Base-by-base conservation (phyloP, 2,113 vertebrate genomes). In the Rostratula benghalensis region DNA sequence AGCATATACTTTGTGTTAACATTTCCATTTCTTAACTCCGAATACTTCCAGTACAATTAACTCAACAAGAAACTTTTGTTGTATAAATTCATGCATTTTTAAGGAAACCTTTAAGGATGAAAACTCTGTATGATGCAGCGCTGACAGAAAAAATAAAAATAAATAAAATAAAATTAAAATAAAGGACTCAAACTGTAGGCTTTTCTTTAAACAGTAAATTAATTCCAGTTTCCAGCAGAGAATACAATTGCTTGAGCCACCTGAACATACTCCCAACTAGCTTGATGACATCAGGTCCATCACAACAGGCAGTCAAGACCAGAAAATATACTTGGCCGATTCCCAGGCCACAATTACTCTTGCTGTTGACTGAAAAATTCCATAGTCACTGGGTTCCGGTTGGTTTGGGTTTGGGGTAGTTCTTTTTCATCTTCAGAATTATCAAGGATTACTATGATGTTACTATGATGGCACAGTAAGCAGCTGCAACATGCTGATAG, bases 201-300 rank as follows among this genome's bases (percentile, higher is more conserved):
- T 83, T 31, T 74, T 92, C 63, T 54, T 74, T 73, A 83, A 83
- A 63, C 23, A 82, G 73, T 45, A 79, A 77, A 93, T 88, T 56
- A 92, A 91, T 92, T 75, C 39, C 69, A 87, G 59, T 63, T 96
- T 89, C 92, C 95, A 96, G 89, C 85, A 93, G 94, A 83, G 90
- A 96, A 90, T 20, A 74, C 5, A 57, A 95, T 27, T 67, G 19
- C 69, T 56, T 71, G 67, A 95, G 93, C 59, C 83, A 93, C 56
- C 48, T 85, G 60, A 91, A 74, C 51, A 54, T 25, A 8, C 33
- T 67, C 54, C 46, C 78, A 93, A 18, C 25, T 18, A 64, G 50
- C 53, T 18, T 43, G 54, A 87, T 90, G 84, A 83, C 68, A 95
- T 39, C 61, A 89, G 43, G 75, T 83, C 95, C 46, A 28, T 75